A percentile compares a stretch with the other conserved stretches of the same genome.
Evolutionary conservation across 2,797 vertebrate species (phyloP).

Genomic region (Micromesistius poutassou): DNA sequence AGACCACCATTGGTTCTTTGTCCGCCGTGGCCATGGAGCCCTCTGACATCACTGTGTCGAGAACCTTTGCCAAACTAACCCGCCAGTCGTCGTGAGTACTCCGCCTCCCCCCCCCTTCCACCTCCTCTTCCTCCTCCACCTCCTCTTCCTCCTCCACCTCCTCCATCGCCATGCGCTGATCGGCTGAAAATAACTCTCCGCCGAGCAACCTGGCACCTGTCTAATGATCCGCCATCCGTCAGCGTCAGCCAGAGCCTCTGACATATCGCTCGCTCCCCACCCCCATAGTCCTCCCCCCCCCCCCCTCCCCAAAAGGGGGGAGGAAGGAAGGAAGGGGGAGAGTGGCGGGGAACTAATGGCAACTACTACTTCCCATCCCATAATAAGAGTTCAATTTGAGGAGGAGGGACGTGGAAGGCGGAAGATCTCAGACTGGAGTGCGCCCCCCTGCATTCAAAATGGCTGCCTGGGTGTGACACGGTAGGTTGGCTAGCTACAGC

Average conservation of each 20-base stretch:
- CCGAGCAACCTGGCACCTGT: constrained; percentile 74
- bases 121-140: constrained; percentile 30
- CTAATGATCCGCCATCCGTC: constrained; percentile 78
- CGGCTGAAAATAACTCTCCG: constrained; percentile 76
- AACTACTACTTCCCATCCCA: constrained; percentile 62
- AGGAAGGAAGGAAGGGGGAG: constrained; percentile 26
- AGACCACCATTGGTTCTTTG: background rate
- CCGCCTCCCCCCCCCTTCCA: constrained; percentile 44
- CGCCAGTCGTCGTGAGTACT: constrained; percentile 48
- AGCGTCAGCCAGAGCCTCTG: constrained; percentile 66
- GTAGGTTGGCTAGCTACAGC: background rate
- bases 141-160: constrained; percentile 44
- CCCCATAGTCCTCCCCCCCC: constrained; percentile 50
- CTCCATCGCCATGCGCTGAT: constrained; percentile 63
- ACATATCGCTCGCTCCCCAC: constrained; percentile 64
- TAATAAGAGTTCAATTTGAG: constrained; percentile 57
- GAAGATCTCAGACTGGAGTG: background rate
- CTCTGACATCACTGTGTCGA: constrained; percentile 11
- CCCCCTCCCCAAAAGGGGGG: constrained; percentile 29
- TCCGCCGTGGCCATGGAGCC: no score
- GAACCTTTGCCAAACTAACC: constrained; percentile 41
- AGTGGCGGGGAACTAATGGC: constrained; percentile 56
- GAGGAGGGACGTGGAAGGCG: background rate
- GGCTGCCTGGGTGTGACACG: no score
- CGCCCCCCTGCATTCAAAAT: background rate